These are phyloP conservation scores for Calliphora vomitoria DNA, from an alignment of 2,888 invertebrate species.

Conservation along the genomic window DNA sequence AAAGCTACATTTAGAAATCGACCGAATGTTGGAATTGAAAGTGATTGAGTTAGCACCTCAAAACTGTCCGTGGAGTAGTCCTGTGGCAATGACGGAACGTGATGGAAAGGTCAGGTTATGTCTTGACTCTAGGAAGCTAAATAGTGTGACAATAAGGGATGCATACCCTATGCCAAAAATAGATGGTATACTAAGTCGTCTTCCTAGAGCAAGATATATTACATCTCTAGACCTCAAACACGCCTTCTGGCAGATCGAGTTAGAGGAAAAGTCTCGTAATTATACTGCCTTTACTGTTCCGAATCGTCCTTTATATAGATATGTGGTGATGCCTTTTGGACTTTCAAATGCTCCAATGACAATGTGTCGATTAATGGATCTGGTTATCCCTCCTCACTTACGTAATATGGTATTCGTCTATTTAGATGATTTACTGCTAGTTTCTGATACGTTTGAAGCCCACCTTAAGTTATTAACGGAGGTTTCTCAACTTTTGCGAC, in stretches of 20 bases:
- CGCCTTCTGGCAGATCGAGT: not conserved
- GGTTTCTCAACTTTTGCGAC: no score
- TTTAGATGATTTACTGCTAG: not conserved
- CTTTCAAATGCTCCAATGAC: constrained; percentile 24
- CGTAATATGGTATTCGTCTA: not conserved
- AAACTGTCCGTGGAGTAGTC: no score
- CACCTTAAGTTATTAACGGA: no score
- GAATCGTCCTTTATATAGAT: constrained; percentile 28
- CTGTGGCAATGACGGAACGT: no score
- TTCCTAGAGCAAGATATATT: constrained; percentile 63
- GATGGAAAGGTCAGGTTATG: no score
- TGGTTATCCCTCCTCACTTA: not conserved
- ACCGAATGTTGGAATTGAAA: no score
- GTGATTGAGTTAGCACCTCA: no score
- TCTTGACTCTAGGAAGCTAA: no score
- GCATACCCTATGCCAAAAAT: not conserved
- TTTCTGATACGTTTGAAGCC: no score
- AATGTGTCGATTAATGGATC: constrained; percentile 24
- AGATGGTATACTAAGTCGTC: constrained; percentile 54
- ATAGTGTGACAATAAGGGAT: constrained; percentile 29
- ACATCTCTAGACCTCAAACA: constrained; percentile 28
- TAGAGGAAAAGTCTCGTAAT: constrained; percentile 31
- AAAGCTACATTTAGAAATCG: no score
- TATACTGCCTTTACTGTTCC: constrained; percentile 55
- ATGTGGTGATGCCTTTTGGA: constrained; percentile 34